Conservation (phyloP, 2,113 vertebrate genomes). For the Leptodactylus fuscus region DNA sequence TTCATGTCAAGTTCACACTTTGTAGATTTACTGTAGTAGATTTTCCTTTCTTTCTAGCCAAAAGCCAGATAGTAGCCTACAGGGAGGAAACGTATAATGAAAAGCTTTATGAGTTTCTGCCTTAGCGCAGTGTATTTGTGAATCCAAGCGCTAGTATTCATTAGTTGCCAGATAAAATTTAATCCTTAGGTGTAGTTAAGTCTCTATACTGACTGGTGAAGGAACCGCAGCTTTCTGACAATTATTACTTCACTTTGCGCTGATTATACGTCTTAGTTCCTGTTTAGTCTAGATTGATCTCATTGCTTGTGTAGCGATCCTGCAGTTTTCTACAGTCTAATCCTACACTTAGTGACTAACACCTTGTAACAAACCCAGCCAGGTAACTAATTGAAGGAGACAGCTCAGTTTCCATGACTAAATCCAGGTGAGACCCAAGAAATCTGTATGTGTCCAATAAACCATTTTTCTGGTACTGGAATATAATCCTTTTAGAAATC, state of each 20-base stretch:
- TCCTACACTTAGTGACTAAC: background rate
- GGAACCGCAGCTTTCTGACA: background rate
- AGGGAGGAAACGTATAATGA: too few species aligned
- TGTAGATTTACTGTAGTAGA: too few species aligned
- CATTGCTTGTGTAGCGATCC: background rate
- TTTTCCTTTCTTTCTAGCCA: too few species aligned
- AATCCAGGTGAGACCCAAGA: background rate
- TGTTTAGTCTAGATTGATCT: conserved; percentile 3
- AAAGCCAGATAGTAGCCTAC: background rate
- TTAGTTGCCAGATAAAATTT: background rate
- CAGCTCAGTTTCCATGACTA: background rate
- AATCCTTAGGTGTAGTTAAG: background rate
- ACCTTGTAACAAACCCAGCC: background rate
- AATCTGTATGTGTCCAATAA: background rate
- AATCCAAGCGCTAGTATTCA: too few species aligned
- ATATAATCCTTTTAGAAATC: background rate
- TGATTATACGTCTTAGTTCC: background rate
- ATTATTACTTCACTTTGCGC: background rate
- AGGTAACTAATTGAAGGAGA: conserved; percentile 13
- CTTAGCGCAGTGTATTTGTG: too few species aligned
- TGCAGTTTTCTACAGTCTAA: background rate
- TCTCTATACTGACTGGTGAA: background rate
- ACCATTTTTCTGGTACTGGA: background rate
- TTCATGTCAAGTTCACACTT: too few species aligned
- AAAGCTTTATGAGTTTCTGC: too few species aligned